Evolutionary conservation across 1,140 invertebrate species (phyloP).

Genomic region (Cheumatopsyche charites): DNA sequence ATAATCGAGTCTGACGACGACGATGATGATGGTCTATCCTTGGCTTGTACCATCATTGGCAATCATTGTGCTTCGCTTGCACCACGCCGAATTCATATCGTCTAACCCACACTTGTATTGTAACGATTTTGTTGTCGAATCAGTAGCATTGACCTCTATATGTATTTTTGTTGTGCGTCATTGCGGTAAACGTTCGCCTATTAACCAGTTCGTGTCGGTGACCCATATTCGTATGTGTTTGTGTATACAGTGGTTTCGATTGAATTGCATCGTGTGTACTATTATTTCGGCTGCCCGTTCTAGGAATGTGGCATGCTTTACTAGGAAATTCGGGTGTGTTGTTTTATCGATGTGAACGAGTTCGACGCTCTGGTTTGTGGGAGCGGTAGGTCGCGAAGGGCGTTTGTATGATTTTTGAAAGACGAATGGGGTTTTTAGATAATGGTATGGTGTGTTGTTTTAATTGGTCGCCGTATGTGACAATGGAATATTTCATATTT

Average conservation of each 20-base stretch:
- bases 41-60: neutral
- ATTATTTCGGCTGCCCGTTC: neutral
- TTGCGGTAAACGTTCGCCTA: slow-evolving; percentile 28
- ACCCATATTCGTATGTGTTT: no score
- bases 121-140: neutral
- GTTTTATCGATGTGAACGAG: no score
- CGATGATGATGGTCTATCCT: neutral
- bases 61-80: neutral
- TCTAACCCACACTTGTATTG: neutral
- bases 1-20: no score
- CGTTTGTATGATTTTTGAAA: no score
- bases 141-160: slow-evolving; percentile 29
- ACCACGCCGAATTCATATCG: neutral
- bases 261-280: neutral
- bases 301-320: neutral
- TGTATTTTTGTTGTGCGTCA: slow-evolving; percentile 25
- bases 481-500: no score
- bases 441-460: no score
- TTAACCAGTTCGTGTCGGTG: slow-evolving; percentile 19
- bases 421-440: no score
- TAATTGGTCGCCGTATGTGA: no score
- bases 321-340: no score
- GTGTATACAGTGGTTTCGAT: slow-evolving; percentile 1
- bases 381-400: no score
- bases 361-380: no score